phyloP scores from a whole-genome alignment of 1,140 invertebrate genomes.

The Ptiloglossa arizonensis region DNA sequence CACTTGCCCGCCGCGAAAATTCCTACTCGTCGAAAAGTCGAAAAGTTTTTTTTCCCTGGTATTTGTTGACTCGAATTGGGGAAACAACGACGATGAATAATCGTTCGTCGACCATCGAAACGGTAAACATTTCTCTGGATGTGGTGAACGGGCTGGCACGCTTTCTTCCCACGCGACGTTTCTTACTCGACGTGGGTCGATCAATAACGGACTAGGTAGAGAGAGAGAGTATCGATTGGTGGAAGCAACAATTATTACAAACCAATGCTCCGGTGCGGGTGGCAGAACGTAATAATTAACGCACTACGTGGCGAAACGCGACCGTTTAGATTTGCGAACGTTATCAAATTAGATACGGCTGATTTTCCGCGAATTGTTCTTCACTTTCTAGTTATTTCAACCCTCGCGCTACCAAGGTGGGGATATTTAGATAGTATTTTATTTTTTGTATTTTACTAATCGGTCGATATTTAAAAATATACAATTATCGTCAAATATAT shows the following conservation, averaged over 20 bases:
- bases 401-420: not conserved
- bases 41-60: not conserved
- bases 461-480: too few relatives aligned
- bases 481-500: too few relatives aligned
- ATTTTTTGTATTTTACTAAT: too few relatives aligned
- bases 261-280: slow-evolving; percentile 50
- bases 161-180: slow-evolving; percentile 68
- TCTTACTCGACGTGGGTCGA: slow-evolving; percentile 63
- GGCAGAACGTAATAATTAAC: slow-evolving; percentile 38
- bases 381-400: not conserved
- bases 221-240: slow-evolving; percentile 59
- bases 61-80: not conserved
- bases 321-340: slow-evolving; percentile 15
- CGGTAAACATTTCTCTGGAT: slow-evolving; percentile 56
- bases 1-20: too few relatives aligned
- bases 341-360: slow-evolving; percentile 18
- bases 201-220: slow-evolving; percentile 58
- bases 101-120: not conserved
- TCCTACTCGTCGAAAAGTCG: too few relatives aligned
- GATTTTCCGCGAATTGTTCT: not conserved
- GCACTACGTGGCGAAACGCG: slow-evolving; percentile 23
- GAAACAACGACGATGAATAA: too few relatives aligned
- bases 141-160: slow-evolving; percentile 57
- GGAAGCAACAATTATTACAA: slow-evolving; percentile 63
- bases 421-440: too few relatives aligned